Evolutionary conservation across 2,113 vertebrate species (phyloP).

Genomic region (Tringa solitaria): DNA sequence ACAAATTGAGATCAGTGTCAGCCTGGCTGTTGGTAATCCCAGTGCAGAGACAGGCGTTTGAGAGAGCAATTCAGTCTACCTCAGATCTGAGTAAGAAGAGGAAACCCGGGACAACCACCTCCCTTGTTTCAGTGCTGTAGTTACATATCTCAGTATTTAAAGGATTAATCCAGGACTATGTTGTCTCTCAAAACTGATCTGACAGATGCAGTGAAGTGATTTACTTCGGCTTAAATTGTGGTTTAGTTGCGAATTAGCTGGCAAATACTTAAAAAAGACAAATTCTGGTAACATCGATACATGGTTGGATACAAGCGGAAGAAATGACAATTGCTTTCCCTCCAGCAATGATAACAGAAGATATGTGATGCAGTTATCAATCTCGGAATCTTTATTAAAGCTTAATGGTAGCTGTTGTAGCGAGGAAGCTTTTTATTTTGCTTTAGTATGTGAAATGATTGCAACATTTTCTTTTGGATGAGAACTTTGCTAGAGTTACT

Average conservation of each 20-base stretch:
- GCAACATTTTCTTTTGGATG: background rate
- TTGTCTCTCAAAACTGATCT: slow-evolving; percentile 38
- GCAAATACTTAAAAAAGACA: background rate
- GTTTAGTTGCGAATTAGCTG: slow-evolving; percentile 19
- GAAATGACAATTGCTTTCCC: background rate
- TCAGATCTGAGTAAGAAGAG: background rate
- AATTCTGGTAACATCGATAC: background rate
- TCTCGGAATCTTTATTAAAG: slow-evolving; percentile 12
- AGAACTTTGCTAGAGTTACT: background rate
- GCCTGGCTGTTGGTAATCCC: background rate
- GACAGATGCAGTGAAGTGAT: slow-evolving; percentile 31
- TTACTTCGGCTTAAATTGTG: slow-evolving; percentile 25
- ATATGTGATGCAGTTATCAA: background rate
- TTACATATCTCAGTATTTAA: slow-evolving; percentile 4
- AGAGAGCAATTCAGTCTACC: background rate
- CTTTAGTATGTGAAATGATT: background rate
- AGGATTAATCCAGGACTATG: slow-evolving; percentile 20
- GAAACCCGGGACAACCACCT: background rate
- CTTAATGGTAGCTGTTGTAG: background rate
- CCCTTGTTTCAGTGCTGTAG: background rate
- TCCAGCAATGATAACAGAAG: background rate
- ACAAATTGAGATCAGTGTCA: slow-evolving; percentile 19
- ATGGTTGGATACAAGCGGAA: background rate
- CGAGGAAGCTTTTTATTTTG: background rate
- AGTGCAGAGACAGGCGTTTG: background rate